Evolutionary conservation across 2,113 vertebrate genomes (phyloP).

Genomic region (Rhynchomys soricoides): DNA sequence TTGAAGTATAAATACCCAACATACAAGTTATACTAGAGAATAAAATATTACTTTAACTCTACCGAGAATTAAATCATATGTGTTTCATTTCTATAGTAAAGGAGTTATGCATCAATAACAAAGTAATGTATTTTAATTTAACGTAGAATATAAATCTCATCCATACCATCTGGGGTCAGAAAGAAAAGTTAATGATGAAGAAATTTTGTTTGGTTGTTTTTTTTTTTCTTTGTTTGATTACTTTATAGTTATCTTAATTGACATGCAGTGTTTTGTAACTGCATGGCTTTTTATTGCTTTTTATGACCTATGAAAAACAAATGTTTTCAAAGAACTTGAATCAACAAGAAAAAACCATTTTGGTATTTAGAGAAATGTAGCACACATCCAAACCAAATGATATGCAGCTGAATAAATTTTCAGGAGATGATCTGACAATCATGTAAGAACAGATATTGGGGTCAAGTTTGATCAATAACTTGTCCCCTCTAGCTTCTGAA

Average conservation of each 20-base stretch:
- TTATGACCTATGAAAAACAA: neutral
- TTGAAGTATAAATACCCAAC: neutral
- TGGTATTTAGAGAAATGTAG: neutral
- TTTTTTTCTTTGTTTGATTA: neutral
- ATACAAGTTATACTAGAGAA: neutral
- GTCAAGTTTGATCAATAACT: neutral
- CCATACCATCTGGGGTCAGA: neutral
- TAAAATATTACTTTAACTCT: neutral
- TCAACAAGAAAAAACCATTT: neutral
- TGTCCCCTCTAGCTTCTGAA: neutral
- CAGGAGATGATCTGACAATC: neutral
- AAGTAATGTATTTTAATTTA: neutral
- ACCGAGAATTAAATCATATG: neutral
- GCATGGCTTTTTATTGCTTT: too few species aligned
- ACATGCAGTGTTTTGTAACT: neutral
- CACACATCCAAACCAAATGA: neutral
- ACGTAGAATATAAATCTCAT: neutral
- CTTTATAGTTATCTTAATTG: neutral
- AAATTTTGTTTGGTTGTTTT: neutral
- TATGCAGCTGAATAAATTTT: neutral
- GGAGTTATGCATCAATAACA: neutral
- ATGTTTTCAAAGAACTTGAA: neutral
- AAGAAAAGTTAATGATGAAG: neutral
- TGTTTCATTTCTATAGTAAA: neutral
- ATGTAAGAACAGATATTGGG: neutral